Conservation (phyloP, 2,797 vertebrate species). For the Alosa sapidissima region DNA sequence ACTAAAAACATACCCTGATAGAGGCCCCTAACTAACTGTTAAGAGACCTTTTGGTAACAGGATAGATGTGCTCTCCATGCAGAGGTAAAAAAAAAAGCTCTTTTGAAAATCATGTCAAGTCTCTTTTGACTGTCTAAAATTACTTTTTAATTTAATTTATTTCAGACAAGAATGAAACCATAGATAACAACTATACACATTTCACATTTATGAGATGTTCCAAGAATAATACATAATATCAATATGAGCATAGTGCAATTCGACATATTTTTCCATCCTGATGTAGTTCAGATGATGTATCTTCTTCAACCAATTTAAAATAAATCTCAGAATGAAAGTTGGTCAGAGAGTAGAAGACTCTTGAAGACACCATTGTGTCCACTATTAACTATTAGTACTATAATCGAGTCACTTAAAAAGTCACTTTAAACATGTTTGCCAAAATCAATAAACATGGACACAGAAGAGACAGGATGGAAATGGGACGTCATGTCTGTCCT, state of each 20-base stretch:
- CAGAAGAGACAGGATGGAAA: neutral
- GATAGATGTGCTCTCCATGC: neutral
- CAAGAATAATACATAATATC: neutral
- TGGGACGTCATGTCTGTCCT: neutral
- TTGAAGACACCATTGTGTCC: neutral
- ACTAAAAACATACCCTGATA: too few relatives aligned
- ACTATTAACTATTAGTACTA: neutral
- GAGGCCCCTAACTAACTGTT: too few relatives aligned
- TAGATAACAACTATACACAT: neutral
- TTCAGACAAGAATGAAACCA: neutral
- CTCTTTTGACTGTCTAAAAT: neutral
- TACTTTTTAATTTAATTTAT: neutral
- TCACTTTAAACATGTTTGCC: neutral
- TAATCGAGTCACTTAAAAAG: too few relatives aligned
- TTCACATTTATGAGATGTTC: neutral
- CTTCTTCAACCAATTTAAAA: neutral
- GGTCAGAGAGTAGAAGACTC: too few relatives aligned
- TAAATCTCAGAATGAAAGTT: neutral
- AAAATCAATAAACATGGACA: neutral
- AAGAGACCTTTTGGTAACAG: neutral
- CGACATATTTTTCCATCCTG: neutral
- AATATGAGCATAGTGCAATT: neutral
- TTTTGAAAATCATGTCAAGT: neutral
- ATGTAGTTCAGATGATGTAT: neutral
- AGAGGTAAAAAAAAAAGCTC: neutral